These are phyloP conservation scores for Octonoba sinensis DNA, from an alignment of 2,888 invertebrate species.

Conservation along the genomic window DNA sequence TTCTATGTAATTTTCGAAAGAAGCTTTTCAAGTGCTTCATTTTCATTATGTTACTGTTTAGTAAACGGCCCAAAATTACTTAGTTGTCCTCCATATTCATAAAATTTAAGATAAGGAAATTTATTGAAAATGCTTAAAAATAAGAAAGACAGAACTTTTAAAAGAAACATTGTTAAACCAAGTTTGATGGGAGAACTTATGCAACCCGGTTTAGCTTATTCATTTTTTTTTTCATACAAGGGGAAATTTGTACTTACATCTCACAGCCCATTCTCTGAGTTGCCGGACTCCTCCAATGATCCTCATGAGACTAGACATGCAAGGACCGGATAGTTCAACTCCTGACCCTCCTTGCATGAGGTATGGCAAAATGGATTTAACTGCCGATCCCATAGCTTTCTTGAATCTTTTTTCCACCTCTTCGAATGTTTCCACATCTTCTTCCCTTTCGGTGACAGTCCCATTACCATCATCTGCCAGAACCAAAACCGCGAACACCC, in stretches of 20 bases:
- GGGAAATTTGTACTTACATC: slow-evolving; percentile 34
- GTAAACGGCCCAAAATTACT: too few relatives aligned
- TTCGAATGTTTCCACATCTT: slow-evolving; percentile 31
- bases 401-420: slow-evolving; percentile 48
- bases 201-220: too few relatives aligned
- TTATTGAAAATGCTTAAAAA: too few relatives aligned
- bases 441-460: slow-evolving; percentile 1
- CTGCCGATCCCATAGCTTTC: slow-evolving; percentile 3
- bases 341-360: slow-evolving; percentile 33
- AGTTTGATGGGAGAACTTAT: too few relatives aligned
- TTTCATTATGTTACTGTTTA: too few relatives aligned
- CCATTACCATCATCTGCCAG: slow-evolving; percentile 7
- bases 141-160: too few relatives aligned
- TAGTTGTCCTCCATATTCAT: too few relatives aligned
- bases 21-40: too few relatives aligned
- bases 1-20: too few relatives aligned
- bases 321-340: slow-evolving; percentile 34
- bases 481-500: background rate
- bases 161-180: too few relatives aligned
- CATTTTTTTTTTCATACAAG: too few relatives aligned
- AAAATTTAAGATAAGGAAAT: too few relatives aligned
- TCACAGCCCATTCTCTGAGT: slow-evolving; percentile 56
- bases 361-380: slow-evolving; percentile 36
- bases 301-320: slow-evolving; percentile 45
- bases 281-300: slow-evolving; percentile 48